Evolutionary conservation across 1,140 invertebrate genomes (phyloP).

Genomic region (Elymnias hypermnestra): DNA sequence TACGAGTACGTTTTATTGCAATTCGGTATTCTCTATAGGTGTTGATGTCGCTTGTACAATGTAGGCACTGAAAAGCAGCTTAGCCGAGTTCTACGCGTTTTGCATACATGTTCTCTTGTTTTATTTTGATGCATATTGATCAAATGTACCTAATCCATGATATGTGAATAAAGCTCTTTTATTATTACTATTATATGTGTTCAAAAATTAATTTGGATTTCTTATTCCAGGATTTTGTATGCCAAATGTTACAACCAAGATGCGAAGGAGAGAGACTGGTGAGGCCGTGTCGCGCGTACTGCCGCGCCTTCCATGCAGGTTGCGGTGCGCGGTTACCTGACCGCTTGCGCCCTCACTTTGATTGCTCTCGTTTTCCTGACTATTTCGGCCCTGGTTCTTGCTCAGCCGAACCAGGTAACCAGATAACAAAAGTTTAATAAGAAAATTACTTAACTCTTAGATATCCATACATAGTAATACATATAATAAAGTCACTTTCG

Average conservation of each 20-base stretch:
- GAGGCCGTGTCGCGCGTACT: constrained; percentile 89
- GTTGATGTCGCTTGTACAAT: too few relatives aligned
- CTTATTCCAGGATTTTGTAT: constrained; percentile 87
- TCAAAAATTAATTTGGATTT: too few relatives aligned
- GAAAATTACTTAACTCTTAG: not conserved
- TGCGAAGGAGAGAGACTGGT: constrained; percentile 79
- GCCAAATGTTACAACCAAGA: constrained; percentile 87
- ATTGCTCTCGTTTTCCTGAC: constrained; percentile 89
- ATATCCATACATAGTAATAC: not conserved
- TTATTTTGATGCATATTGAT: too few relatives aligned
- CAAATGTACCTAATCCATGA: too few relatives aligned
- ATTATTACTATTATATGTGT: too few relatives aligned
- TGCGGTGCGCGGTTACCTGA: constrained; percentile 86
- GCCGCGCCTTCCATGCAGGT: constrained; percentile 88
- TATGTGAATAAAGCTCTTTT: too few relatives aligned
- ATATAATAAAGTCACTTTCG: not conserved
- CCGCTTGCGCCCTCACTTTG: constrained; percentile 82
- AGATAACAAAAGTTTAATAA: not conserved
- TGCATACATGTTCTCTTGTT: too few relatives aligned
- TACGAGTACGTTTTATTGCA: too few relatives aligned
- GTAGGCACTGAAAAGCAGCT: too few relatives aligned
- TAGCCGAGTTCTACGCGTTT: too few relatives aligned
- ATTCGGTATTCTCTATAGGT: too few relatives aligned
- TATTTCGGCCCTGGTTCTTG: constrained; percentile 85
- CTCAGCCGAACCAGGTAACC: constrained; percentile 81